Evolutionary conservation across 1,140 invertebrate species (phyloP), one percentile per base, ranked within the genome.

Genomic region (Papilio helenus): DNA sequence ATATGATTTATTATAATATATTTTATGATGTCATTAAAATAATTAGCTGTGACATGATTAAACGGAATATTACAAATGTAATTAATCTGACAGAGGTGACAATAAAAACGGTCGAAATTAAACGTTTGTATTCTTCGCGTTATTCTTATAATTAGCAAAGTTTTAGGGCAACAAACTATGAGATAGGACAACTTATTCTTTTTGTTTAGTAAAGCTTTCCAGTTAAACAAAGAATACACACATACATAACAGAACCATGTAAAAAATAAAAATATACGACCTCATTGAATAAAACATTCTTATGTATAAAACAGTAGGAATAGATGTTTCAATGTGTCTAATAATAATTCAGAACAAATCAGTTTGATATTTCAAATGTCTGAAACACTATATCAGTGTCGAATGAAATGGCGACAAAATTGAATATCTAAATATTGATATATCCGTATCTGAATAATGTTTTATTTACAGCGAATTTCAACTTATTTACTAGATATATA

Each of bases 291-390:
- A 10, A 4, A 55, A 55, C 18, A 20, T 20, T 9, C 18, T 20
- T 55, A 55, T 55, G 8, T 55, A 55, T 55, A 55, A 55, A 55
- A 55, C 9, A 55, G 2, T 46, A 46, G 44, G 44, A 55, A n/a
- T 3, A 55, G 5, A n/a, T 55, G 18, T 55, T 9, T 61, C 23
- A 61, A 61, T 12, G 9, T 61, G 2, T 61, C 61, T 34, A 65
- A 14, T 12, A 29, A 1, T 18, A 29, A 55, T 29, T 65, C 23
- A 29, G 23, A 29, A 3, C 26, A 65, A 29, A 65, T 26, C 26
- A 68, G 12, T 16, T 68, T 65, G 10, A 68, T 14, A 8, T 34
- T 68, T 68, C 61, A 68, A 68, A 68, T 68, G 26, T 68, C 61
- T 68, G 12, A 14, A 29, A 26, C 9, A 26, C 20, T 58, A 58